These are phyloP conservation scores for Anoura caudifer DNA, from an alignment of 2,113 vertebrate species.

Conservation along the genomic window DNA sequence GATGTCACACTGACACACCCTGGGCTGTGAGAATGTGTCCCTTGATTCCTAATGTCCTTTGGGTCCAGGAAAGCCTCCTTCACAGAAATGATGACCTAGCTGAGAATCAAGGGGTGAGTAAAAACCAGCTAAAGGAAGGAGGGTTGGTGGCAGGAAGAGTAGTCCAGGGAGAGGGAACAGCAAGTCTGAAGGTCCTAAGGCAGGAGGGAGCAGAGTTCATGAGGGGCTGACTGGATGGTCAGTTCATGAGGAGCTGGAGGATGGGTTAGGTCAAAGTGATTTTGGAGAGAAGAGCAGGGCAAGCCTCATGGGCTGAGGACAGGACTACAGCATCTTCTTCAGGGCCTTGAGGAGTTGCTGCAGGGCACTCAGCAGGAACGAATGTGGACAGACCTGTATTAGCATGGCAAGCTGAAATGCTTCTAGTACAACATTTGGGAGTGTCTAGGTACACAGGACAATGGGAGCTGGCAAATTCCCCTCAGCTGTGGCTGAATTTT, in stretches of 20 bases:
- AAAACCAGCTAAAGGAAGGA: neutral
- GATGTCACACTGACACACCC: too few relatives aligned
- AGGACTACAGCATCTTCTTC: neutral
- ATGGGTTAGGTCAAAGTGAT: neutral
- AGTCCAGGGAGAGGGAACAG: neutral
- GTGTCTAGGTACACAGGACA: neutral
- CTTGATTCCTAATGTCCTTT: neutral
- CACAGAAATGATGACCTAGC: neutral
- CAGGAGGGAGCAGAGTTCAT: neutral
- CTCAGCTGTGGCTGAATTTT: neutral
- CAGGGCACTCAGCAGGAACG: neutral
- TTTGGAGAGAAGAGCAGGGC: neutral
- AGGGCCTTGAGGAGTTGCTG: rapidly evolving
- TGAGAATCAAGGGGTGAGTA: neutral
- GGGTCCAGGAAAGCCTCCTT: neutral
- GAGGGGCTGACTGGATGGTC: neutral
- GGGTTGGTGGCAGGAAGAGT: neutral
- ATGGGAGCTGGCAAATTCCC: neutral
- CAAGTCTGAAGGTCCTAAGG: neutral
- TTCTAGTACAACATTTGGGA: neutral
- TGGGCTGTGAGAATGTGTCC: neutral
- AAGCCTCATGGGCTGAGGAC: neutral
- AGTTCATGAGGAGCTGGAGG: neutral
- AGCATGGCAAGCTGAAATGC: neutral
- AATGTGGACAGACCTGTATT: neutral